A percentile compares a stretch with the other conserved stretches of the same genome.
These are phyloP conservation scores for Pandion haliaetus DNA, from an alignment of 2,113 vertebrate species.

Conservation along the genomic window DNA sequence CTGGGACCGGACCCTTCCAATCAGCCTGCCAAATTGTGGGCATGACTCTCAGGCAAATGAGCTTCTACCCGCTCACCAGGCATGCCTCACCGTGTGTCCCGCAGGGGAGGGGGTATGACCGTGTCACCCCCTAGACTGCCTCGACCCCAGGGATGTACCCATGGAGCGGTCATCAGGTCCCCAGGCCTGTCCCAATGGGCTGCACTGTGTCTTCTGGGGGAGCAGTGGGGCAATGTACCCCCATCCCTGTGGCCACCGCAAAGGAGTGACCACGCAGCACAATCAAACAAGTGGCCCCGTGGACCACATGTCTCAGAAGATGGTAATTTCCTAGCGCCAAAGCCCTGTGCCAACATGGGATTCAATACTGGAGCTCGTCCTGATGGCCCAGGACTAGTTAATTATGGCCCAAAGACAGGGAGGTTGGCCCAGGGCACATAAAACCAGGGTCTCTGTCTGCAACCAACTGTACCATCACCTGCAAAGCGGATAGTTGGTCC, in stretches of 20 bases:
- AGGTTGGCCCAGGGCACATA: neutral
- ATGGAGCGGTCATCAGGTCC: accelerated
- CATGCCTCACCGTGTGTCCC: accelerated
- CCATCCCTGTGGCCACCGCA: accelerated
- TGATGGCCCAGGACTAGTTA: neutral
- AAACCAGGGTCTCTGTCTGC: neutral
- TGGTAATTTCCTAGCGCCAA: neutral
- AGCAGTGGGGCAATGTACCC: neutral
- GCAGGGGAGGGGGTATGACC: accelerated
- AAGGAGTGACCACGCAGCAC: neutral
- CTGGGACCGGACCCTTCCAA: neutral
- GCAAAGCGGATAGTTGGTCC: neutral
- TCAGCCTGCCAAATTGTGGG: neutral
- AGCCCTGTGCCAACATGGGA: neutral
- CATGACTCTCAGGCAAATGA: neutral
- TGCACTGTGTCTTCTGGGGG: neutral
- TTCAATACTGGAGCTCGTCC: neutral
- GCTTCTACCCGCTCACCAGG: neutral
- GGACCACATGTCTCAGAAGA: accelerated
- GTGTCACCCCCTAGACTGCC: neutral
- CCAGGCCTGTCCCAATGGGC: neutral
- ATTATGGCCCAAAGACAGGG: neutral
- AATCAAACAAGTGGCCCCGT: neutral
- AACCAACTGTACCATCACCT: neutral
- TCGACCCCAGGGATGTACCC: neutral